phyloP scores from a whole-genome alignment of 2,797 vertebrate species.

The Loriculus beryllinus region DNA sequence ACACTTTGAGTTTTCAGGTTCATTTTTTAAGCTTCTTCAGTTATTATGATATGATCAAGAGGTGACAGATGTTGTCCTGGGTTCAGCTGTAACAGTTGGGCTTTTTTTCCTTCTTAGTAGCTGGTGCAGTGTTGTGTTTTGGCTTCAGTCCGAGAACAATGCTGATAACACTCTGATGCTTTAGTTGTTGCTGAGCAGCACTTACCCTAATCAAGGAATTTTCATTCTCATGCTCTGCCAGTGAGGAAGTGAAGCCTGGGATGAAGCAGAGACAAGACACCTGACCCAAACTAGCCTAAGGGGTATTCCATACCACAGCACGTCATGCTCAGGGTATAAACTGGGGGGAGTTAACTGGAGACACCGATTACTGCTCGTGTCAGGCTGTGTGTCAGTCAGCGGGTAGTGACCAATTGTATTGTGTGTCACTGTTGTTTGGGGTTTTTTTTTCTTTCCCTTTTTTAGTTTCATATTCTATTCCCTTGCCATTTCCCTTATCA shows the following conservation, averaged over 20 bases:
- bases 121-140: background rate
- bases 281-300: background rate
- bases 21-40: background rate
- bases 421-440: background rate
- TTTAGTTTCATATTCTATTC: background rate
- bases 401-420: background rate
- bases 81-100: background rate
- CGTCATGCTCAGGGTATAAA: background rate
- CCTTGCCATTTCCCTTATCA: background rate
- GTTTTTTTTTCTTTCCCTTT: background rate
- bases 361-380: background rate
- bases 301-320: background rate
- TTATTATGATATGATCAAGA: background rate
- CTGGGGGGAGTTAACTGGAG: background rate
- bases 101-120: background rate
- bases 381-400: background rate
- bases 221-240: background rate
- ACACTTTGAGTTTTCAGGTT: background rate
- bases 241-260: background rate
- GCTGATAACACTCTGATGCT: background rate
- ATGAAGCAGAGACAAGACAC: background rate
- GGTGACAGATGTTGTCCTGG: background rate
- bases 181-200: background rate
- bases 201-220: background rate
- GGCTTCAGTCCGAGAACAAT: background rate